phyloP scores from a whole-genome alignment of 2,888 invertebrate species.

The Acleris sparsana region DNA sequence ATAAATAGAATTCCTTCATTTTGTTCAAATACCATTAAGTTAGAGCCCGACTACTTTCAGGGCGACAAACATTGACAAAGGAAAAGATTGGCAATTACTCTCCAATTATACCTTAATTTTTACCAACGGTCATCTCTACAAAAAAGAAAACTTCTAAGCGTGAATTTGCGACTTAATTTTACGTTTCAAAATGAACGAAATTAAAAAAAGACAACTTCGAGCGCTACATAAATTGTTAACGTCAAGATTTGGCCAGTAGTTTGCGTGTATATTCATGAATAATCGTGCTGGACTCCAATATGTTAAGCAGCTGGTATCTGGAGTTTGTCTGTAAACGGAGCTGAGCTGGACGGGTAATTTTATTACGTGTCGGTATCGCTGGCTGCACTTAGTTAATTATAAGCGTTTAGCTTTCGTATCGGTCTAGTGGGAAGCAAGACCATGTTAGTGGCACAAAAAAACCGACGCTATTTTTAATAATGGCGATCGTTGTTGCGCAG shows the following conservation, averaged over 20 bases:
- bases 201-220: too few species aligned
- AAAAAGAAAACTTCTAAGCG: too few species aligned
- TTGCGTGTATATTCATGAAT: background rate
- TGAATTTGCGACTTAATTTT: too few species aligned
- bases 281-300: background rate
- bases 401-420: conserved; percentile 4
- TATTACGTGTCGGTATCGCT: conserved; percentile 8
- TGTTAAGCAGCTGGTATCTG: conserved; percentile 13
- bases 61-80: too few species aligned
- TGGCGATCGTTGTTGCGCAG: too few species aligned
- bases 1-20: background rate
- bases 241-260: too few species aligned
- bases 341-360: conserved; percentile 17
- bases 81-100: too few species aligned
- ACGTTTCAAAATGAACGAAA: too few species aligned
- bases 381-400: conserved; percentile 30
- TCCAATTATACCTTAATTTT: too few species aligned
- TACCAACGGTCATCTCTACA: too few species aligned
- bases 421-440: background rate
- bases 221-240: too few species aligned
- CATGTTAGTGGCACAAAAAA: background rate
- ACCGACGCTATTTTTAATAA: background rate
- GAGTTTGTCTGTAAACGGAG: conserved; percentile 16
- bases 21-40: background rate
- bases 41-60: background rate